Evolutionary conservation across 2,888 invertebrate genomes (phyloP), one percentile per base, ranked within the genome.

Genomic region (Hipparchia sbordonii): DNA sequence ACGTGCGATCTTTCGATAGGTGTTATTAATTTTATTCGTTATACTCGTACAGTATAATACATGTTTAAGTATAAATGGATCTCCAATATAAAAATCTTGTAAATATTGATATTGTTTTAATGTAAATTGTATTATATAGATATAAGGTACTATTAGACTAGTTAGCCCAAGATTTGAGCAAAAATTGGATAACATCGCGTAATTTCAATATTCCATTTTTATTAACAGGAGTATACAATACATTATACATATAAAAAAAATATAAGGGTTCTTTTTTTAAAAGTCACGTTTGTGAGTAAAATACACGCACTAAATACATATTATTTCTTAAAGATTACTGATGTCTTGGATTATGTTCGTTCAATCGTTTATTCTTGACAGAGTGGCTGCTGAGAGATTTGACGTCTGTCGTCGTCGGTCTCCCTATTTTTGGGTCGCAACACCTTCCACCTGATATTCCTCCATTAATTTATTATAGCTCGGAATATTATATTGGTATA

Each of bases 91-190:
- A 62, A 46, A 46, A 39, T 60, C 46, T 59, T 79, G 79, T 79
- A 80, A 70, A 84, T 85, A 83, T 23, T 51, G 63, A 51, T 51
- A 65, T 81, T 81, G 79, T 69, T 46, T 73, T 75, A 79, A 79
- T 78, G 72, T 62, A 72, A 79, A 79, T 78, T 80, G 79, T 76
- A 72, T 76, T 79, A 77, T 72, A 71, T 54, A 70, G 71, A 72
- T 72, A 66, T 70, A 57, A 81, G 76, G 76, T 79, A 82, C 9
- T 59, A 59, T 60, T 39, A 63, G 23, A 39, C 9, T 8, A 39
- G 13, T 45, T 9, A 33, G 48, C 9, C 67, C 57, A 6, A 56
- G 46, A 48, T 59, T 46, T 67, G 33, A 59, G 67, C 59, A 60
- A 59, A 57, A 60, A 33, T 59, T 68, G 46, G 68, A 68, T 46